These are phyloP conservation scores for Timema podura DNA, from an alignment of 2,888 invertebrate genomes.

Conservation along the genomic window DNA sequence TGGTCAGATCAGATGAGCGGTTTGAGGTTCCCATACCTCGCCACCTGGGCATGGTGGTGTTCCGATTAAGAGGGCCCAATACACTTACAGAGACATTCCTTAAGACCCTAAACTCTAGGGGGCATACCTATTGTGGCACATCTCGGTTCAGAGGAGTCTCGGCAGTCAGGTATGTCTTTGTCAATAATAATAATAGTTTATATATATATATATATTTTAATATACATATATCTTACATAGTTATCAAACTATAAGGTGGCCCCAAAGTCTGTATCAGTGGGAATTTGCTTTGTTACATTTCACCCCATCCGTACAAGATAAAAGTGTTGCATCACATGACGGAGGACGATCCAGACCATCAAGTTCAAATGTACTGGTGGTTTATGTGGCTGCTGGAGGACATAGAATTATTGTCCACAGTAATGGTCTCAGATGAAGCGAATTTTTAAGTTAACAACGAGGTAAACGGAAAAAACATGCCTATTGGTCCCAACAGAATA, in stretches of 20 bases:
- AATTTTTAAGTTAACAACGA: neutral
- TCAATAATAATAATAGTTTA: too few relatives aligned
- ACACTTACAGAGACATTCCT: neutral
- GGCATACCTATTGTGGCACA: neutral
- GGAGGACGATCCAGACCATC: neutral
- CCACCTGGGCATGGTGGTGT: neutral
- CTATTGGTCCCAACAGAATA: neutral
- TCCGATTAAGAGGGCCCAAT: neutral
- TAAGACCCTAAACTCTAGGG: neutral
- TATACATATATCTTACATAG: too few relatives aligned
- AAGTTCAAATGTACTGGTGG: slow-evolving; percentile 1
- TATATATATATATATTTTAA: too few relatives aligned
- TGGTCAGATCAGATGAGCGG: neutral
- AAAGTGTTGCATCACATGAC: neutral
- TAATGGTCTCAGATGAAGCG: neutral
- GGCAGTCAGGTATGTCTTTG: neutral
- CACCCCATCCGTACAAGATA: neutral
- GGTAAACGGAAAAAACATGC: neutral
- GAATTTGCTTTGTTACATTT: too few relatives aligned
- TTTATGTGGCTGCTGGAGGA: neutral
- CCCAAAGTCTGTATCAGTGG: too few relatives aligned
- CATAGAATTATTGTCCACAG: neutral
- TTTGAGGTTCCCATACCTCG: neutral
- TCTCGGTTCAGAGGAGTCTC: neutral
- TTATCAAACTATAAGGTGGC: too few relatives aligned